phyloP scores from a whole-genome alignment of 2,113 vertebrate genomes.

The Callocephalon fimbriatum region DNA sequence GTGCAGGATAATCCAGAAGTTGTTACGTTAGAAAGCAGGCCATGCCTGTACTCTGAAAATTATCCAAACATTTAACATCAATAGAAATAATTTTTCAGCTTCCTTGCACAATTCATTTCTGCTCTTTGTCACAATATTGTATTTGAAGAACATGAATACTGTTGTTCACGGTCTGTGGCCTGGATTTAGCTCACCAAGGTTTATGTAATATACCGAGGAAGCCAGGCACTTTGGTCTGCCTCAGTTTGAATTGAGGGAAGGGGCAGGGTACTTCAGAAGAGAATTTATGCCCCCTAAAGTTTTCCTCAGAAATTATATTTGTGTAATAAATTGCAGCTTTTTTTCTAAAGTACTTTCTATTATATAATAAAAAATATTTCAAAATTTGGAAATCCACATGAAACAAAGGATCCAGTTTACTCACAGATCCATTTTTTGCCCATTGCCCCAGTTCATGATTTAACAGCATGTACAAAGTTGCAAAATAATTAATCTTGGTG shows the following conservation, averaged over 20 bases:
- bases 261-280: background rate
- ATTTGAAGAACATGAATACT: background rate
- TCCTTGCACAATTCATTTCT: background rate
- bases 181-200: background rate
- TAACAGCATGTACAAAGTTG: background rate
- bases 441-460: background rate
- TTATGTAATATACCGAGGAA: background rate
- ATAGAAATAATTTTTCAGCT: background rate
- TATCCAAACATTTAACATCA: background rate
- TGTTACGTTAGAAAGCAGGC: background rate
- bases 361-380: background rate
- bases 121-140: background rate
- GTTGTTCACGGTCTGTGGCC: background rate
- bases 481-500: constrained; percentile 7
- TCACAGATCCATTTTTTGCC: background rate
- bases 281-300: background rate
- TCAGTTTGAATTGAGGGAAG: background rate
- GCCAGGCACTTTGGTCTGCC: background rate
- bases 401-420: background rate
- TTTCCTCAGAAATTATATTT: background rate
- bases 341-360: background rate
- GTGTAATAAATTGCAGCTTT: background rate
- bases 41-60: background rate
- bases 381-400: background rate
- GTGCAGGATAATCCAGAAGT: background rate